These are phyloP conservation scores for Hycleus cichorii DNA, from an alignment of 1,140 invertebrate species.

Conservation along the genomic window DNA sequence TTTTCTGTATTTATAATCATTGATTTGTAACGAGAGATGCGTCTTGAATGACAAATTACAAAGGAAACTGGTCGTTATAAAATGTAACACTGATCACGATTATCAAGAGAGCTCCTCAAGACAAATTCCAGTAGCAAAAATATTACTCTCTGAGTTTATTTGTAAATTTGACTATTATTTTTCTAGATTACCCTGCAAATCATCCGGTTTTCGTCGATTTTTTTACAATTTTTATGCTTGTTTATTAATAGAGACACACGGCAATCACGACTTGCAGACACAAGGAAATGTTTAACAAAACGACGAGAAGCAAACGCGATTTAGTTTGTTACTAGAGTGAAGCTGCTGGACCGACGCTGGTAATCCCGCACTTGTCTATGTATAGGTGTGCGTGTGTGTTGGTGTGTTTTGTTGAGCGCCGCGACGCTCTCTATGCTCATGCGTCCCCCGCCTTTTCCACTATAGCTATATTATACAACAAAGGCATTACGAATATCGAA, in stretches of 20 bases:
- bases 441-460: constrained; percentile 33
- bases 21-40: not conserved
- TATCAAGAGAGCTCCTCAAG: no score
- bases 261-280: constrained; percentile 16
- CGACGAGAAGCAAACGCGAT: constrained; percentile 30
- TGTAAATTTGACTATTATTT: not conserved
- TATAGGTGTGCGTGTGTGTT: no score
- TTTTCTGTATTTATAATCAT: not conserved
- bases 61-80: no score
- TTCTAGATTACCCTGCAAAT: not conserved
- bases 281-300: constrained; percentile 24
- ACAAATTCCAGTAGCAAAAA: no score
- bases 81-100: no score
- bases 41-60: not conserved
- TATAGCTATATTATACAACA: constrained; percentile 25
- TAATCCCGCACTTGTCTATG: constrained; percentile 38
- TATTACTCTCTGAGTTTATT: not conserved
- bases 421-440: constrained; percentile 38
- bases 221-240: not conserved
- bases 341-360: constrained; percentile 36
- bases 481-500: constrained; percentile 38
- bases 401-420: constrained; percentile 34
- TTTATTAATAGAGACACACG: not conserved
- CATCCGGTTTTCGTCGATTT: not conserved
- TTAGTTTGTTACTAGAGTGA: constrained; percentile 32